Evolutionary conservation across 2,113 vertebrate species (phyloP).

Genomic region (Morone chrysops): DNA sequence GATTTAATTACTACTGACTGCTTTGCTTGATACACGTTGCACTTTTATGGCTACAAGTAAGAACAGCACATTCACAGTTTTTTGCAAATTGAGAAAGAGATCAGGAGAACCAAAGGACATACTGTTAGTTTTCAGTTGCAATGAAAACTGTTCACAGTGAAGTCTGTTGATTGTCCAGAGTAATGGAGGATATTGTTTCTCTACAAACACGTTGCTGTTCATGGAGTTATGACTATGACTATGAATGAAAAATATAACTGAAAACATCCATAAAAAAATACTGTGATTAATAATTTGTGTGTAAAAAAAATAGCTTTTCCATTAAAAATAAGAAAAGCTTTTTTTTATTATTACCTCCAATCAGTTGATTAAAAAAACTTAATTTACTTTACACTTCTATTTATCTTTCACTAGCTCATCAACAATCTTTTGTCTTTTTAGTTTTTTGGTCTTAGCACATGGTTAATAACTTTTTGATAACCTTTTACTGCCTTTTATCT

Average conservation of each 20-base stretch:
- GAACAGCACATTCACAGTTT: background rate
- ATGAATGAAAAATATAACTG: background rate
- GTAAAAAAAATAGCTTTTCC: too few species aligned
- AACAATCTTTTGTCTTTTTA: background rate
- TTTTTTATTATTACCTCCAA: too few species aligned
- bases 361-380: too few species aligned
- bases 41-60: background rate
- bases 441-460: background rate
- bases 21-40: background rate
- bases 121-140: background rate
- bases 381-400: background rate
- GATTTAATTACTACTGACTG: background rate
- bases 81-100: background rate
- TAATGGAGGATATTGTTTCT: background rate
- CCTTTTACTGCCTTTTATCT: background rate
- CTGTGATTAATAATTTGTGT: background rate
- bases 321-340: too few species aligned
- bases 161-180: background rate
- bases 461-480: background rate
- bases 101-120: background rate
- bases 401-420: background rate
- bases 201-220: background rate
- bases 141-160: background rate
- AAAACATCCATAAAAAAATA: background rate
- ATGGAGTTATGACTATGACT: too few species aligned